Base-by-base conservation (phyloP, 2,888 invertebrate genomes). In the Nephrocerus scutellatus region DNA sequence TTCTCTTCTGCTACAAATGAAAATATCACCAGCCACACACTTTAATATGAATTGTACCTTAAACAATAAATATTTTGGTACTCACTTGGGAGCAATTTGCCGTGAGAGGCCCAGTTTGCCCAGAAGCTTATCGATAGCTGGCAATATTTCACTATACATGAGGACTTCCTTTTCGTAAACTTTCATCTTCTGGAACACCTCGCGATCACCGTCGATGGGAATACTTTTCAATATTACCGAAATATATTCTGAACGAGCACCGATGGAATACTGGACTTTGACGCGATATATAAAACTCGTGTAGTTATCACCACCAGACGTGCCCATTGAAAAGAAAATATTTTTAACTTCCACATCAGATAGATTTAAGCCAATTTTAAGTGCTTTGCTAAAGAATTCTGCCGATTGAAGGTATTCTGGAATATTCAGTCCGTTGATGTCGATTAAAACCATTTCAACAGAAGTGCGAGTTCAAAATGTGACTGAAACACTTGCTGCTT, bases 141-240 rank as follows among this genome's bases (percentile, higher is more conserved):
- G 47, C 14, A 57, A 16, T 4, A 51, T 44, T 30, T 51, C 41
- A 3, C 29, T 41, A 9, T 54, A 57, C 49, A 55, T 51, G 5
- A 39, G 20, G 5, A 45, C 19, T 39, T 57, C 57, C 32, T 50
- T 51, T 1, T 36, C 36, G 16, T 49, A 56, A 3, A 55, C 43
- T 16, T 50, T 41, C 12, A 52, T 36, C 2, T 34, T 18, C 32
- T 49, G 41, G 7, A 55, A 39, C 6, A 48, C 34, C 21, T 43
- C 29, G 7, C 36, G 41, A 26, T 40, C 35, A 29, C 38, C 43
- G 13, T 41, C 40, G 1, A 33, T 15, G 3, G 46, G 40, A n/a
- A 49, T 40, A 25, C 46, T 46, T 28, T 50, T 49, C 0, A 49
- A 38, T 10, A 49, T 47, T 8, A 51, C 30, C 19, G 45, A 44